phyloP scores from a whole-genome alignment of 1,140 invertebrate genomes.

The Aleiodes sp. region DNA sequence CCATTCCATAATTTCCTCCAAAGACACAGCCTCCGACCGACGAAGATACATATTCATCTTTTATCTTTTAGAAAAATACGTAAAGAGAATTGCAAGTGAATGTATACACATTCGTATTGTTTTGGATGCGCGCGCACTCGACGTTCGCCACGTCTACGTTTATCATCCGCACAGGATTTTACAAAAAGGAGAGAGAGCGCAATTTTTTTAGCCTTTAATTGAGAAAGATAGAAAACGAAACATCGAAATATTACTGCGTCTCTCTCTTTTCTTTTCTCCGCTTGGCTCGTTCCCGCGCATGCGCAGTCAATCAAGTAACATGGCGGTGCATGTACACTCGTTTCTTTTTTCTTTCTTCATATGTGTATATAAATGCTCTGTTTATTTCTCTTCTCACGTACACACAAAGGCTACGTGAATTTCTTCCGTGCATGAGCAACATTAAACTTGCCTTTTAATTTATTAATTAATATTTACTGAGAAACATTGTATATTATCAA shows the following conservation, averaged over 20 bases:
- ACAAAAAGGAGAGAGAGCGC: too few species aligned
- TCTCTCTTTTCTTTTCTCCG: not conserved
- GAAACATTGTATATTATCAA: too few species aligned
- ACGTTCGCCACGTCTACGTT: not conserved
- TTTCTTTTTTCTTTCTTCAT: not conserved
- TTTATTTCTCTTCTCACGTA: not conserved
- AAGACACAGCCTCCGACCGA: too few species aligned
- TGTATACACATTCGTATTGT: not conserved
- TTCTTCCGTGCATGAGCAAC: not conserved
- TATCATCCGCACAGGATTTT: too few species aligned
- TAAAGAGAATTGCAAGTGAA: not conserved
- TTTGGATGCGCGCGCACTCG: not conserved
- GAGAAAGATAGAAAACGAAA: not conserved
- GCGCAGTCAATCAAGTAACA: not conserved
- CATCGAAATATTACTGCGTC: not conserved
- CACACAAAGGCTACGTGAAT: not conserved
- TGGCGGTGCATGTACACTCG: not conserved
- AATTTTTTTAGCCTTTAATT: too few species aligned
- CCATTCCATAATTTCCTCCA: too few species aligned
- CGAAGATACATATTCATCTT: too few species aligned
- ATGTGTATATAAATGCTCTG: not conserved
- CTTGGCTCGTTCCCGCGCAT: not conserved
- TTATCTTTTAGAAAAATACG: too few species aligned
- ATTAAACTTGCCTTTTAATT: too few species aligned
- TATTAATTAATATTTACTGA: too few species aligned